These are phyloP conservation scores for Coreoperca whiteheadi DNA, from an alignment of 2,113 vertebrate species.

Conservation along the genomic window DNA sequence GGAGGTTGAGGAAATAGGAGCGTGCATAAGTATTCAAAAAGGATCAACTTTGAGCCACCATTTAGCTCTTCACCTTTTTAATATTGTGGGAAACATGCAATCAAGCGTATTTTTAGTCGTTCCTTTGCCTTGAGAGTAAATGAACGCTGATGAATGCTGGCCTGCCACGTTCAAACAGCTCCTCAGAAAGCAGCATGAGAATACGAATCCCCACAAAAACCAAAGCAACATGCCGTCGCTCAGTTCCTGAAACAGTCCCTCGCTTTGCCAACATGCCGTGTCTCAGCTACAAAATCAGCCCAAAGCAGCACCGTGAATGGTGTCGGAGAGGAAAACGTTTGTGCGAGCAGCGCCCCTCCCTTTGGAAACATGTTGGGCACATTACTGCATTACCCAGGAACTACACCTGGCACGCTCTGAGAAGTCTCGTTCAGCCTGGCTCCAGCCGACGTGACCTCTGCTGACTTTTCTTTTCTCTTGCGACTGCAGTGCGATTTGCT, in stretches of 20 bases:
- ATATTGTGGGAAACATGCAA: not conserved
- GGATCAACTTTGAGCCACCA: not conserved
- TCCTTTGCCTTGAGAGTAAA: no score
- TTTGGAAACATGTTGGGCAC: slow-evolving; percentile 43
- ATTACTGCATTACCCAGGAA: slow-evolving; percentile 46
- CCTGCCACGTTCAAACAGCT: not conserved
- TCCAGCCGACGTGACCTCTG: not conserved
- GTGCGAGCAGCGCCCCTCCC: slow-evolving; percentile 21
- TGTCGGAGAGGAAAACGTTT: slow-evolving; percentile 34
- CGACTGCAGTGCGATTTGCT: not conserved
- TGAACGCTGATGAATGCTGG: not conserved
- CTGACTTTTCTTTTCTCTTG: slow-evolving; percentile 1
- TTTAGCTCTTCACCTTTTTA: not conserved
- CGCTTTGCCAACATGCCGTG: slow-evolving; percentile 6
- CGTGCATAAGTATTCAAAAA: no score
- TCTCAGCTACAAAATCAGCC: slow-evolving; percentile 14
- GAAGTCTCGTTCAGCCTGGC: not conserved
- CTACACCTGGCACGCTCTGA: slow-evolving; percentile 14
- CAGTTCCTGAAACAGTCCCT: slow-evolving; percentile 2
- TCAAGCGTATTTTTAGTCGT: no score
- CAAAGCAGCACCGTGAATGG: slow-evolving; percentile 62
- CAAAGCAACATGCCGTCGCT: slow-evolving; percentile 23
- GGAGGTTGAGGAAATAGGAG: no score
- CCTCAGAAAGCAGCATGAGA: not conserved
- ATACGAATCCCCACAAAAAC: slow-evolving; percentile 9